Evolutionary conservation across 2,113 vertebrate species (phyloP).

Genomic region (Oncorhynchus keta): DNA sequence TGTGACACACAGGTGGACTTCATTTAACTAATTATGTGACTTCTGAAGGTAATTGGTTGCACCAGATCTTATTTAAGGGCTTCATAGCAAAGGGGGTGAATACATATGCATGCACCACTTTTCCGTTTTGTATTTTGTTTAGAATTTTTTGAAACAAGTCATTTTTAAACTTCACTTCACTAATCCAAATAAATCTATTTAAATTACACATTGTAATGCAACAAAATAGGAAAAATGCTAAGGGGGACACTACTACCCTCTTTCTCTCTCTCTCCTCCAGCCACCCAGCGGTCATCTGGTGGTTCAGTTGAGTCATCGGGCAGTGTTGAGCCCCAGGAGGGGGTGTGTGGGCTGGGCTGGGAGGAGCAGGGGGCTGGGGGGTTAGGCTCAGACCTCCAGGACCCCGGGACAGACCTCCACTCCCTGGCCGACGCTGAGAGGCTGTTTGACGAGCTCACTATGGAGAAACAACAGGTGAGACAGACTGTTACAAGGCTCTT

Average conservation of each 20-base stretch:
- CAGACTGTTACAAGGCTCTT: not conserved
- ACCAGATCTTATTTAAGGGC: too few relatives aligned
- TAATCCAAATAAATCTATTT: too few relatives aligned
- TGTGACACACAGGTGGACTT: too few relatives aligned
- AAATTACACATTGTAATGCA: too few relatives aligned
- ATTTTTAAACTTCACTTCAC: too few relatives aligned
- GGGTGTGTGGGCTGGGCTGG: slow-evolving; percentile 57
- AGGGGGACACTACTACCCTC: not conserved
- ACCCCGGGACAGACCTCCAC: slow-evolving; percentile 70
- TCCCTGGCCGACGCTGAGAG: slow-evolving; percentile 88
- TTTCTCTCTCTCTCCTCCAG: slow-evolving; percentile 56
- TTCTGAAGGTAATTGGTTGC: too few relatives aligned
- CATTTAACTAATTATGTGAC: too few relatives aligned
- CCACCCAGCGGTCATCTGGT: slow-evolving; percentile 49
- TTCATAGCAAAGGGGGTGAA: too few relatives aligned
- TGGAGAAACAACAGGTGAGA: slow-evolving; percentile 94
- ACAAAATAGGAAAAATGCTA: too few relatives aligned
- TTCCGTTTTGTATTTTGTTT: too few relatives aligned
- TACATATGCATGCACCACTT: too few relatives aligned
- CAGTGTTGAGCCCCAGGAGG: slow-evolving; percentile 43
- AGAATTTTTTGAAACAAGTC: too few relatives aligned
- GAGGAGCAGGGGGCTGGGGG: slow-evolving; percentile 60
- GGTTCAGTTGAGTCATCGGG: slow-evolving; percentile 12
- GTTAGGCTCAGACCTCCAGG: slow-evolving; percentile 19
- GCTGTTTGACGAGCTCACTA: slow-evolving; percentile 92